phyloP scores from a whole-genome alignment of 2,888 invertebrate species.

The Amitus sp. region DNA sequence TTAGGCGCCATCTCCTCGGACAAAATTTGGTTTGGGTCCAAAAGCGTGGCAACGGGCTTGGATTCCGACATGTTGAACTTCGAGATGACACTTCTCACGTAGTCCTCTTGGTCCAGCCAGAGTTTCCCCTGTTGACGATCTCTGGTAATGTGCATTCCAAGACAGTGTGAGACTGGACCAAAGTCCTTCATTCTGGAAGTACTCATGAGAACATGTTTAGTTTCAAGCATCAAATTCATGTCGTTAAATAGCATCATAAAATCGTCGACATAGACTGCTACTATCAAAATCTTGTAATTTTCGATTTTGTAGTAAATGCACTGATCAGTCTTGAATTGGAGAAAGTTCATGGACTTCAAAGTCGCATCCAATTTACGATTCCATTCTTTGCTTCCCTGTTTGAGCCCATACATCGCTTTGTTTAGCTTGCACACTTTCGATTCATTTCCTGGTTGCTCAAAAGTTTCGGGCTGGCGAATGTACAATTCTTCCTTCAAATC shows the following conservation, averaged over 20 bases:
- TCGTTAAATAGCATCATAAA: constrained; percentile 20
- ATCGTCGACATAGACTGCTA: constrained; percentile 36
- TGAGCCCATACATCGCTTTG: constrained; percentile 34
- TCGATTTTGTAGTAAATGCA: background rate
- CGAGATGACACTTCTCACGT: constrained; percentile 41
- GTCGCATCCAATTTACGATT: constrained; percentile 12
- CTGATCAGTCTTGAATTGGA: background rate
- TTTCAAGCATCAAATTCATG: background rate
- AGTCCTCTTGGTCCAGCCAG: constrained; percentile 32
- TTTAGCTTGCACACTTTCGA: constrained; percentile 6
- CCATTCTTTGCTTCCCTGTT: constrained; percentile 29
- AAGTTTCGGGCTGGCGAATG: constrained; percentile 26
- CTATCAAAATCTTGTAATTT: constrained; percentile 1
- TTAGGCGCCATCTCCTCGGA: constrained; percentile 17
- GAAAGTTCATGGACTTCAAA: background rate
- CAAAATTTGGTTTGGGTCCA: constrained; percentile 17
- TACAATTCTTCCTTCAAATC: constrained; percentile 46
- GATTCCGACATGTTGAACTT: constrained; percentile 46
- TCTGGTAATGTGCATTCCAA: constrained; percentile 23
- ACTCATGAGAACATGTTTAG: constrained; percentile 10
- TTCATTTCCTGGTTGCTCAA: constrained; percentile 1
- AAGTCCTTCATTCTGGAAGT: constrained; percentile 26
- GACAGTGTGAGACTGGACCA: constrained; percentile 18
- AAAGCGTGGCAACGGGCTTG: constrained; percentile 44
- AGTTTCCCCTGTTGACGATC: constrained; percentile 5